Percentiles rank a stretch among this genome's conserved stretches.
Conservation (phyloP, 2,888 invertebrate species). For the Ophion ventricosus region DNA sequence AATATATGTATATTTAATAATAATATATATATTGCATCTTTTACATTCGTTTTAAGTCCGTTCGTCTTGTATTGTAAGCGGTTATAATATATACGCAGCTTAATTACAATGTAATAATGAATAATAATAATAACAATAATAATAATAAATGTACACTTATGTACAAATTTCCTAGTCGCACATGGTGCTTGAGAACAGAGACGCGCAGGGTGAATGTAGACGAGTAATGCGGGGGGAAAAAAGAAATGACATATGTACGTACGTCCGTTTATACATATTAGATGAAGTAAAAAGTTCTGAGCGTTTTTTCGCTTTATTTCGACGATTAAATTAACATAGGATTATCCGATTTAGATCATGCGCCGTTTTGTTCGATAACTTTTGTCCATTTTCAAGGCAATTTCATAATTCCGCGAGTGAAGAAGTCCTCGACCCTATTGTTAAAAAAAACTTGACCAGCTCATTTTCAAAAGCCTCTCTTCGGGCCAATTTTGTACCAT, state of each 20-base stretch:
- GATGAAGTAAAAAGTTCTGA: no score
- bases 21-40: constrained; percentile 26
- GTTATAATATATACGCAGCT: constrained; percentile 43
- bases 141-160: constrained; percentile 58
- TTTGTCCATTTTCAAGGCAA: no score
- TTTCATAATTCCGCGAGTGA: no score
- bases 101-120: constrained; percentile 14
- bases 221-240: constrained; percentile 78
- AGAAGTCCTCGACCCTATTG: no score
- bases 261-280: no score
- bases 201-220: constrained; percentile 52
- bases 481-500: no score
- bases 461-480: no score
- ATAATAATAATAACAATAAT: constrained; percentile 48
- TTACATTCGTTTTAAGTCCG: constrained; percentile 29
- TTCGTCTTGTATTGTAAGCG: constrained; percentile 42
- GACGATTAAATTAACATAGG: no score
- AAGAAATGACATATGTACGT: constrained; percentile 70
- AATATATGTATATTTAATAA: background rate
- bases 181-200: constrained; percentile 47
- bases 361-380: no score
- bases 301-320: no score
- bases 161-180: constrained; percentile 65
- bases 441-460: no score
- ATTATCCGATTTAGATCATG: no score